phyloP scores from a whole-genome alignment of 2,113 vertebrate genomes.

The Fulica atra region DNA sequence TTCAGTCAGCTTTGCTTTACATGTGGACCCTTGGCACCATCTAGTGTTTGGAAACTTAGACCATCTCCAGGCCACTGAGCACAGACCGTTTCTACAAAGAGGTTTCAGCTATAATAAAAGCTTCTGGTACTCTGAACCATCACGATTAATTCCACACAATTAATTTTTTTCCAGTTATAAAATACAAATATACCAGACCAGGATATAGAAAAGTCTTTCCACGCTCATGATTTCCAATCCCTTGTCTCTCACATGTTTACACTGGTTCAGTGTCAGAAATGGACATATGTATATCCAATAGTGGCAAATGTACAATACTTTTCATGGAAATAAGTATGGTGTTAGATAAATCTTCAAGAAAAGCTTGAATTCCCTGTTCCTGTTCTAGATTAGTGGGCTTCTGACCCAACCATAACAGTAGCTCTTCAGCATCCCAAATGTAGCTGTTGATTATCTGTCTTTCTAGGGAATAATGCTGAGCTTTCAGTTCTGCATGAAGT shows the following conservation, averaged over 20 bases:
- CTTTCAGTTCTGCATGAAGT: background rate
- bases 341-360: background rate
- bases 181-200: background rate
- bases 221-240: background rate
- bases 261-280: background rate
- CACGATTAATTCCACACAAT: background rate
- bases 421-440: background rate
- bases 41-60: slow-evolving; percentile 41
- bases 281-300: background rate
- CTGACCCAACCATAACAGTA: background rate
- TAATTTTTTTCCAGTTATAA: background rate
- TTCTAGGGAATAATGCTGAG: background rate
- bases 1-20: background rate
- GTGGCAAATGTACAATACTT: background rate
- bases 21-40: slow-evolving; percentile 44
- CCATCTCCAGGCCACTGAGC: background rate
- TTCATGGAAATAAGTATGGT: background rate
- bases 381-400: background rate
- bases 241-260: background rate
- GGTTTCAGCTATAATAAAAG: background rate
- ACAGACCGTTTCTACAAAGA: background rate
- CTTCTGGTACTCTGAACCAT: background rate
- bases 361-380: background rate
- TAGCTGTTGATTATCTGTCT: background rate
- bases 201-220: background rate